Conservation (phyloP, 2,888 invertebrate species). For the Lithophane ornitopus region DNA sequence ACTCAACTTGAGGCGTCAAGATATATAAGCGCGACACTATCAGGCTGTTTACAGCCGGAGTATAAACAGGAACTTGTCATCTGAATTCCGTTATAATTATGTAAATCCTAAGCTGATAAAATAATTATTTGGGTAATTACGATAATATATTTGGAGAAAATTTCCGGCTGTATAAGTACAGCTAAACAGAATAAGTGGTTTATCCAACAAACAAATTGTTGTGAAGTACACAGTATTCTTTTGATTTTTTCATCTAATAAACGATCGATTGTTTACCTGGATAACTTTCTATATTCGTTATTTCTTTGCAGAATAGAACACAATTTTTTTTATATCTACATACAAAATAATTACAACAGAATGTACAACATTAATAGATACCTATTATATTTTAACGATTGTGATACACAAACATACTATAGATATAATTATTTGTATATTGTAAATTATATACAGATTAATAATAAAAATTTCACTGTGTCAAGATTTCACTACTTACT, state of each 20-base stretch:
- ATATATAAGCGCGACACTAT: background rate
- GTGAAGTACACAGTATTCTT: background rate
- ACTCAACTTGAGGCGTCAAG: background rate
- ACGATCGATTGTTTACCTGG: background rate
- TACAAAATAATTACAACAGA: slow-evolving; percentile 31
- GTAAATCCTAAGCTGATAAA: background rate
- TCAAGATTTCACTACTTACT: slow-evolving; percentile 9
- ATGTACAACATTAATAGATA: slow-evolving; percentile 29
- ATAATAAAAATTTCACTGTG: background rate
- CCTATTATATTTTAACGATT: slow-evolving; percentile 24
- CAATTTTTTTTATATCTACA: slow-evolving; percentile 9
- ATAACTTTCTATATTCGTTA: background rate
- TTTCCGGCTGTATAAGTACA: background rate
- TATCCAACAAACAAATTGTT: background rate
- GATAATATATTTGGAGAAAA: background rate
- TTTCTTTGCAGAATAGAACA: background rate
- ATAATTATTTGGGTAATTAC: background rate
- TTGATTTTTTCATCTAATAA: background rate
- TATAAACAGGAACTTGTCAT: background rate
- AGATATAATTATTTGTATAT: slow-evolving; percentile 19
- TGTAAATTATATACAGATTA: slow-evolving; percentile 28
- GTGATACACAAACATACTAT: slow-evolving; percentile 29
- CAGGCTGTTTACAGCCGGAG: background rate
- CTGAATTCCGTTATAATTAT: background rate
- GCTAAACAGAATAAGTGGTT: background rate